These are phyloP conservation scores for Probosciger aterrimus DNA, from an alignment of 2,113 vertebrate species.

Conservation along the genomic window DNA sequence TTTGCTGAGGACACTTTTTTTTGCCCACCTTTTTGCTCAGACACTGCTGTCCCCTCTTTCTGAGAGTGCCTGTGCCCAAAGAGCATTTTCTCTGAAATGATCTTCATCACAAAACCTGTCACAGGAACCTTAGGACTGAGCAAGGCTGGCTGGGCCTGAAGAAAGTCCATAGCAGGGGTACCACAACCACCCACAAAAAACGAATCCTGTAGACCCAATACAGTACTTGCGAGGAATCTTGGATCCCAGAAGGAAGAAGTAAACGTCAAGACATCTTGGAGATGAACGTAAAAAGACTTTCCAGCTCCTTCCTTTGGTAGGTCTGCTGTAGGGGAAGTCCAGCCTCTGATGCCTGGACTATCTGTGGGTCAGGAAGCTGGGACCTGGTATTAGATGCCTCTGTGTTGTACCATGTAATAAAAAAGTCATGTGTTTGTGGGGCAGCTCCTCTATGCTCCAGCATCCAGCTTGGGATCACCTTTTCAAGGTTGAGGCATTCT, in stretches of 20 bases:
- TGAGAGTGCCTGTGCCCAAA: background rate
- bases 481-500: background rate
- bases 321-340: background rate
- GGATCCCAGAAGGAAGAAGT: background rate
- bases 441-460: background rate
- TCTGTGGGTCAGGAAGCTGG: background rate
- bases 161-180: background rate
- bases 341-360: background rate
- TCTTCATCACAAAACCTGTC: background rate
- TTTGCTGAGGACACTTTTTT: background rate
- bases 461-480: background rate
- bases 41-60: background rate
- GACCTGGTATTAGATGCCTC: background rate
- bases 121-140: background rate
- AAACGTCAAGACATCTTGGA: background rate
- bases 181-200: background rate
- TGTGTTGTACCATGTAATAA: background rate
- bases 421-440: background rate
- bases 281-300: background rate
- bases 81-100: background rate
- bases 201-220: background rate
- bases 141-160: background rate
- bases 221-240: accelerated
- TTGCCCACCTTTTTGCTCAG: background rate
- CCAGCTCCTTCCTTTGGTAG: background rate